Conservation (phyloP, 2,888 invertebrate species). For the Lasioglossum marginatum region DNA sequence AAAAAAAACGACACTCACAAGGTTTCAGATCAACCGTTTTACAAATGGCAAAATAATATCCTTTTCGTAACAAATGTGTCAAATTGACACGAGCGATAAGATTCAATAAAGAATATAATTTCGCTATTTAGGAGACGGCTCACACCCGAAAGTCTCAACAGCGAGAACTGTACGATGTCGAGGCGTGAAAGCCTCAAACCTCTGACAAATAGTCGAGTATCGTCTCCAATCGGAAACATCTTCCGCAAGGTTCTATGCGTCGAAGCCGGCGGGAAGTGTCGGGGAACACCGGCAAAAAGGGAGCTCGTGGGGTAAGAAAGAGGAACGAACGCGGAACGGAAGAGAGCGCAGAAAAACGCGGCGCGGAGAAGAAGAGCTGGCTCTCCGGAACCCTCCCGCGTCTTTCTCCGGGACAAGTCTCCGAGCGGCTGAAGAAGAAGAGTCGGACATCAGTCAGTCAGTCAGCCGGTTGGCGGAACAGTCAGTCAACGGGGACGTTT, state of each 20-base stretch:
- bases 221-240: not conserved
- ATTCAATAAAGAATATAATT: not conserved
- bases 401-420: slow-evolving; percentile 56
- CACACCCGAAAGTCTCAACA: not conserved
- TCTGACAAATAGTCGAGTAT: not conserved
- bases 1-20: not conserved
- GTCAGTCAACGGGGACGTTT: slow-evolving; percentile 72
- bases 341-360: slow-evolving; percentile 51
- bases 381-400: slow-evolving; percentile 32
- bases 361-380: slow-evolving; percentile 16
- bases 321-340: slow-evolving; percentile 4
- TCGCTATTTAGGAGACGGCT: not conserved
- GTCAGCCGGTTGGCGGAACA: slow-evolving; percentile 70
- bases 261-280: not conserved
- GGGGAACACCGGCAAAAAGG: slow-evolving; percentile 27
- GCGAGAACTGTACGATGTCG: not conserved
- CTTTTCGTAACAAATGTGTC: not conserved
- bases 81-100: not conserved
- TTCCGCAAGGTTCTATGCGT: not conserved
- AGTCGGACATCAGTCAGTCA: slow-evolving; percentile 66
- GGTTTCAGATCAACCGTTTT: not conserved
- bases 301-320: slow-evolving; percentile 5
- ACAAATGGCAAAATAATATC: too few species aligned
- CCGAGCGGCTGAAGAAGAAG: slow-evolving; percentile 57
- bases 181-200: not conserved